A percentile compares a stretch with the other conserved stretches of the same genome.
Conservation (phyloP, 2,113 vertebrate species). For the Pseudolaguvia tuberculata region DNA sequence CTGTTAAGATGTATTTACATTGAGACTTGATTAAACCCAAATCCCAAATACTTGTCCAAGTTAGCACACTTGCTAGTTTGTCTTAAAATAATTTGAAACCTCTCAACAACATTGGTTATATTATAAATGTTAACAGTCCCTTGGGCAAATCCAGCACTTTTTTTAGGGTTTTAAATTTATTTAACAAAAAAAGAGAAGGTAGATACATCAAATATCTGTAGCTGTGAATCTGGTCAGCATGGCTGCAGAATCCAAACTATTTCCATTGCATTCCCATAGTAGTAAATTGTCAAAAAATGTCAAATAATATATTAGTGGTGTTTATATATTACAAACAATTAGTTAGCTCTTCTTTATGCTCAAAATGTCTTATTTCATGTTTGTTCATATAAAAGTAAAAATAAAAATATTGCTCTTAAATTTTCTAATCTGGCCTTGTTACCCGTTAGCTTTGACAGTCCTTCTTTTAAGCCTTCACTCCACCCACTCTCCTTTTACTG, state of each 20-base stretch:
- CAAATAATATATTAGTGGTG: too few relatives aligned
- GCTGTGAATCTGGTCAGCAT: background rate
- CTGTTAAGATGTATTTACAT: slow-evolving; percentile 9
- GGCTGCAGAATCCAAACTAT: background rate
- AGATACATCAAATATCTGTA: background rate
- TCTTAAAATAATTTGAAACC: slow-evolving; percentile 17
- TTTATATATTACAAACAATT: background rate
- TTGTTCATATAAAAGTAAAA: background rate
- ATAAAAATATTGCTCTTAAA: background rate
- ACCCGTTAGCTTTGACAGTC: background rate
- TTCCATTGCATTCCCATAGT: background rate
- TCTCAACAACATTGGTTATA: slow-evolving; percentile 1
- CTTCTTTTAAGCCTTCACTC: background rate
- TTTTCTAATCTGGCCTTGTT: background rate
- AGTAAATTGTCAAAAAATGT: background rate
- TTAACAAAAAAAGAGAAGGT: too few relatives aligned
- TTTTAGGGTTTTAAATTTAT: background rate
- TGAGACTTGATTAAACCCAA: slow-evolving; percentile 3
- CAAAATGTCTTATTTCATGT: background rate
- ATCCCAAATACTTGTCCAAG: background rate
- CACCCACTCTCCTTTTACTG: background rate
- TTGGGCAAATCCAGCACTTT: slow-evolving; percentile 1
- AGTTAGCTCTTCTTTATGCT: background rate
- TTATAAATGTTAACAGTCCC: background rate
- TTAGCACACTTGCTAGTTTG: slow-evolving; percentile 12